Evolutionary conservation across 1,140 invertebrate species (phyloP).

Genomic region (Octopus sinensis): DNA sequence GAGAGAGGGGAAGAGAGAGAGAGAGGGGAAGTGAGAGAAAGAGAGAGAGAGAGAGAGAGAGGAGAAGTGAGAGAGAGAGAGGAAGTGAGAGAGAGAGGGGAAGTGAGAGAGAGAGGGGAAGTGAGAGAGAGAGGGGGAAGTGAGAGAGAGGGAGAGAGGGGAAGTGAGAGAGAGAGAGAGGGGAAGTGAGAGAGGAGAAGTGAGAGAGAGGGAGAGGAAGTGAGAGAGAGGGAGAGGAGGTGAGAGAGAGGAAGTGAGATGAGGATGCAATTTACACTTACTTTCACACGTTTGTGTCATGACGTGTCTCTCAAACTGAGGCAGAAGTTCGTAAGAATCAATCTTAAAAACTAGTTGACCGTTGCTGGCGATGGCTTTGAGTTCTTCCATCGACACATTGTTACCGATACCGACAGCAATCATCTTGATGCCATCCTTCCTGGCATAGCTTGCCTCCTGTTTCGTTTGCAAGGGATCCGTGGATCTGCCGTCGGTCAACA

Average conservation of each 20-base stretch:
- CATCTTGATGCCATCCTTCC: slow-evolving; percentile 20
- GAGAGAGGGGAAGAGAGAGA: not conserved
- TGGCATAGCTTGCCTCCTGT: not conserved
- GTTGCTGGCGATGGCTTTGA: slow-evolving; percentile 34
- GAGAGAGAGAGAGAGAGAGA: not conserved
- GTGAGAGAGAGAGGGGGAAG: not conserved
- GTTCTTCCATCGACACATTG: slow-evolving; percentile 26
- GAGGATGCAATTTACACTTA: slow-evolving; percentile 15
- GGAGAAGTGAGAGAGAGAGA: not conserved
- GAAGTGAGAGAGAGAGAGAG: not conserved
- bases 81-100: not conserved
- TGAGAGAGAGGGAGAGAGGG: not conserved
- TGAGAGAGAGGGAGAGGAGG: not conserved
- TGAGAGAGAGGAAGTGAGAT: not conserved
- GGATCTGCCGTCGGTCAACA: slow-evolving; percentile 46
- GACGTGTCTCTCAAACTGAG: slow-evolving; percentile 29
- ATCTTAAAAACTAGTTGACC: slow-evolving; percentile 34
- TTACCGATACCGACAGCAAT: slow-evolving; percentile 40
- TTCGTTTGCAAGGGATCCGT: slow-evolving; percentile 20
- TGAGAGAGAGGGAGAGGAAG: not conserved
- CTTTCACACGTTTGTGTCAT: slow-evolving; percentile 33
- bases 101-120: not conserved
- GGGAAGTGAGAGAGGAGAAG: not conserved
- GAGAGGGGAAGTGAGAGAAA: not conserved
- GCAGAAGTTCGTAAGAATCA: slow-evolving; percentile 28